These are phyloP conservation scores for Oconnorella tubifera DNA, from an alignment of 2,888 invertebrate species.

Conservation along the genomic window DNA sequence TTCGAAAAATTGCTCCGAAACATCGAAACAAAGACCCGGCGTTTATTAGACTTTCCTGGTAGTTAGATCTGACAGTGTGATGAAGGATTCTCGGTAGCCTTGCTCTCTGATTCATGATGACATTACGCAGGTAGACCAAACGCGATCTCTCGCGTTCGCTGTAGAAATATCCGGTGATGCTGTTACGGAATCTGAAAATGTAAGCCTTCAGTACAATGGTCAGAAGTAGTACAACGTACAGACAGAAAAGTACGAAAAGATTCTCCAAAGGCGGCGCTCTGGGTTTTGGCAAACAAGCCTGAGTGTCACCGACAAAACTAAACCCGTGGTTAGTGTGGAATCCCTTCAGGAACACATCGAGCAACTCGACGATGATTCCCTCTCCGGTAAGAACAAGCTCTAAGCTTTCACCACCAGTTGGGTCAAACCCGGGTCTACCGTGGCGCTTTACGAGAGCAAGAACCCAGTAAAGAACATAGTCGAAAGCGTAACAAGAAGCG, in stretches of 20 bases:
- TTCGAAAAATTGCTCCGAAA: conserved; percentile 15
- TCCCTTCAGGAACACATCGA: conserved; percentile 34
- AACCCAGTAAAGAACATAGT: conserved; percentile 43
- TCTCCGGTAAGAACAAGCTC: conserved; percentile 31
- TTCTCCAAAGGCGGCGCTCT: conserved; percentile 26
- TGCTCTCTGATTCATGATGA: conserved; percentile 31
- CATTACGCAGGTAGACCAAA: conserved; percentile 37
- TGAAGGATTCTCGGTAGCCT: conserved; percentile 31
- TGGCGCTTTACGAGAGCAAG: conserved; percentile 39
- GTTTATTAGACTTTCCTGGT: conserved; percentile 24
- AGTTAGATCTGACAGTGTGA: conserved; percentile 27
- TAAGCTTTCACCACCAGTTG: conserved; percentile 31
- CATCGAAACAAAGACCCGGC: conserved; percentile 27
- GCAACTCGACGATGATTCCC: conserved; percentile 34
- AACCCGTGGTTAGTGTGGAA: conserved; percentile 33
- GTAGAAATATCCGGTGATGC: conserved; percentile 37
- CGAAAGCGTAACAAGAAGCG: conserved; percentile 37
- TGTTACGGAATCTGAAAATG: conserved; percentile 34
- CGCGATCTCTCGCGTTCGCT: conserved; percentile 35
- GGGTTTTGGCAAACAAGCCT: conserved; percentile 32
- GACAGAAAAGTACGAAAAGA: conserved; percentile 26
- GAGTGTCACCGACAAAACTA: conserved; percentile 26
- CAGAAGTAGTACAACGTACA: conserved; percentile 29
- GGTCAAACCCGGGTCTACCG: conserved; percentile 36
- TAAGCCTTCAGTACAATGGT: conserved; percentile 35